A percentile compares a stretch with the other conserved stretches of the same genome.
Evolutionary conservation across 92 coral and sea anemone species (phyloP).

Genomic region (Palythoa grandis): DNA sequence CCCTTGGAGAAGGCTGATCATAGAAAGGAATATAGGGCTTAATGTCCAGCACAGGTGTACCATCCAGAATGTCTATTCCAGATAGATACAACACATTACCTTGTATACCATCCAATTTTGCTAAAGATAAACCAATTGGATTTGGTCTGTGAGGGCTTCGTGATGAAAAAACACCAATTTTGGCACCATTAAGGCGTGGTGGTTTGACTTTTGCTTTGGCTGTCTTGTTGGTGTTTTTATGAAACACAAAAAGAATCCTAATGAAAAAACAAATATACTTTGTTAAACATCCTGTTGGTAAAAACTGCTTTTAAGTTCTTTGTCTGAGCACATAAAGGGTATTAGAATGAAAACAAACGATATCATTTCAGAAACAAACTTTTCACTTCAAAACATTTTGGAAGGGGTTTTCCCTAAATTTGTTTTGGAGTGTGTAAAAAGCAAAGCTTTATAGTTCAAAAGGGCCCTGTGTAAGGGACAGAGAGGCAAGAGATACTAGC

Average conservation of each 20-base stretch:
- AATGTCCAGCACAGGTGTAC: constrained; percentile 72
- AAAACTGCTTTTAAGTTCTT: not conserved
- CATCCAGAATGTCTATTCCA: constrained; percentile 71
- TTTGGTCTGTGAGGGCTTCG: constrained; percentile 82
- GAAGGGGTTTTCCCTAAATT: too few relatives aligned
- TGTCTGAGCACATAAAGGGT: not conserved
- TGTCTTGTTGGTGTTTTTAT: constrained; percentile 64
- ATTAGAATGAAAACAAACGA: not conserved
- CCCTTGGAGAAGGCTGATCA: constrained; percentile 49
- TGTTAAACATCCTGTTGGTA: not conserved
- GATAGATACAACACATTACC: constrained; percentile 60
- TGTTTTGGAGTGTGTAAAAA: too few relatives aligned
- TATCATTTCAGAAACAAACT: too few relatives aligned
- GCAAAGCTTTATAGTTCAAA: too few relatives aligned
- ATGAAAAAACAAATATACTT: not conserved
- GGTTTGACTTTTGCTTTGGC: constrained; percentile 68
- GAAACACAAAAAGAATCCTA: constrained; percentile 70
- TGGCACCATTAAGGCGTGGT: constrained; percentile 69
- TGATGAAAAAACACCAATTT: constrained; percentile 71
- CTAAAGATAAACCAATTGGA: constrained; percentile 74
- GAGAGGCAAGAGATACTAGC: too few relatives aligned
- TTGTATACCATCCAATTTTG: constrained; percentile 57
- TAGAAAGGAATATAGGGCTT: constrained; percentile 73
- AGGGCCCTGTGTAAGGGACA: too few relatives aligned
- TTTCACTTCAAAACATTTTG: too few relatives aligned